Percentiles rank a stretch among this genome's conserved stretches.
Conservation (phyloP, 2,888 invertebrate species). For the Pyrrhosoma nymphula region DNA sequence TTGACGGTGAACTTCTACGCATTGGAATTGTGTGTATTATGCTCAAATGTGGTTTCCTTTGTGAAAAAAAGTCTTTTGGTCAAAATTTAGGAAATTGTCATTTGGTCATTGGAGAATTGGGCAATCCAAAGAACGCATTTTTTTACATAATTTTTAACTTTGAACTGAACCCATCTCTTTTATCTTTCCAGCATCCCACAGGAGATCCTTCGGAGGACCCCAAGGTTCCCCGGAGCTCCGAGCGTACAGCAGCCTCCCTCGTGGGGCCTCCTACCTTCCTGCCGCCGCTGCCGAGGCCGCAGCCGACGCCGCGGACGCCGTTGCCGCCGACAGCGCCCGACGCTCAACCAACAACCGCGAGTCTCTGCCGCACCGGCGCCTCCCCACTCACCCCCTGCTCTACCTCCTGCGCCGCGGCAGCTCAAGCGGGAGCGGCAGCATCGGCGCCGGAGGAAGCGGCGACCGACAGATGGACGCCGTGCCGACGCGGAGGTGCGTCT, state of each 20-base stretch:
- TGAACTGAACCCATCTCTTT: neutral
- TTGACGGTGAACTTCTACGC: too few relatives aligned
- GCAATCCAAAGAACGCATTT: too few relatives aligned
- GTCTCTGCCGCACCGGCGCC: neutral
- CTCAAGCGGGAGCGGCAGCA: conserved; percentile 17
- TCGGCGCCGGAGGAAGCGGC: neutral
- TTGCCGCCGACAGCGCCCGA: conserved; percentile 64
- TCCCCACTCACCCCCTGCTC: conserved; percentile 34
- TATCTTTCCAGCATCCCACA: conserved; percentile 42
- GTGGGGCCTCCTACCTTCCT: conserved; percentile 74
- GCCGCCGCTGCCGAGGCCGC: conserved; percentile 69
- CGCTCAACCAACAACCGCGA: neutral
- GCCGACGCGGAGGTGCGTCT: neutral
- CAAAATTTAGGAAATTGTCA: too few relatives aligned
- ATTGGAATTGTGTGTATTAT: too few relatives aligned
- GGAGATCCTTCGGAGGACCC: conserved; percentile 73
- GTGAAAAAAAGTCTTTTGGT: too few relatives aligned
- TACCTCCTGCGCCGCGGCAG: conserved; percentile 43
- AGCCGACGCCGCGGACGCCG: conserved; percentile 71
- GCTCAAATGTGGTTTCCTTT: too few relatives aligned
- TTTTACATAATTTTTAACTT: too few relatives aligned
- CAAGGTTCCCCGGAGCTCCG: conserved; percentile 81
- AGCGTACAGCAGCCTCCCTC: conserved; percentile 82
- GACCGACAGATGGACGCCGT: neutral
- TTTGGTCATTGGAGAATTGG: too few relatives aligned